A percentile compares a stretch with the other conserved stretches of the same genome.
These are phyloP conservation scores for Lacerta viridis DNA, from an alignment of 2,797 vertebrate species.

Conservation along the genomic window DNA sequence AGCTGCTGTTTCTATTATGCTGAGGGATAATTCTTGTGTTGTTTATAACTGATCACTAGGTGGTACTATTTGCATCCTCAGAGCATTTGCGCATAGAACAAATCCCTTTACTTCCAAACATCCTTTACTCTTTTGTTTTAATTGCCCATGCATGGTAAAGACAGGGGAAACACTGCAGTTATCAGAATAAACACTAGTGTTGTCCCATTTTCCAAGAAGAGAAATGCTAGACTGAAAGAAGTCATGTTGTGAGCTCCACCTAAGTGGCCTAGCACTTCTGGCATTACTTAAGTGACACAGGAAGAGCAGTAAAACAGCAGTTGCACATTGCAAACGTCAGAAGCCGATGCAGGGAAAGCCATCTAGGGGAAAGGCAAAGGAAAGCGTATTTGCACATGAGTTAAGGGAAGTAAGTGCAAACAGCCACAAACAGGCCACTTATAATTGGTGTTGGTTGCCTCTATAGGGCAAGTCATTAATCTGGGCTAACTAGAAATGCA, in stretches of 20 bases:
- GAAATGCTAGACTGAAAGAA: background rate
- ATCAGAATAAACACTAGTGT: background rate
- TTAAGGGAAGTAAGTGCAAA: background rate
- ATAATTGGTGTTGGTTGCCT: background rate
- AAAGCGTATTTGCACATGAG: background rate
- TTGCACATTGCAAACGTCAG: background rate
- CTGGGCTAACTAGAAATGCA: background rate
- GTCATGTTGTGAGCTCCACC: background rate
- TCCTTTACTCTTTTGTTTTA: slow-evolving; percentile 4
- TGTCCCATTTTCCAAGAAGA: background rate
- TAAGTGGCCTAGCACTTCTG: background rate
- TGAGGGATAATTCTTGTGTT: slow-evolving; percentile 16
- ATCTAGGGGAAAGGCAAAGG: background rate
- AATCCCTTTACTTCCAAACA: background rate
- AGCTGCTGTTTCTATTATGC: background rate
- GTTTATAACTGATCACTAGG: slow-evolving; percentile 20
- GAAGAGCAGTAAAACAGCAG: background rate
- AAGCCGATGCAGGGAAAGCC: background rate
- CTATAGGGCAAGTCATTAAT: background rate
- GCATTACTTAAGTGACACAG: background rate
- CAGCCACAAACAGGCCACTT: background rate
- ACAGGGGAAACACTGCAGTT: background rate
- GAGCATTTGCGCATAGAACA: background rate
- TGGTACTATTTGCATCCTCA: slow-evolving; percentile 28
- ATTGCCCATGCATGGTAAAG: slow-evolving; percentile 3